Conservation (phyloP, 2,797 vertebrate genomes). For the Sebastes cheni region DNA sequence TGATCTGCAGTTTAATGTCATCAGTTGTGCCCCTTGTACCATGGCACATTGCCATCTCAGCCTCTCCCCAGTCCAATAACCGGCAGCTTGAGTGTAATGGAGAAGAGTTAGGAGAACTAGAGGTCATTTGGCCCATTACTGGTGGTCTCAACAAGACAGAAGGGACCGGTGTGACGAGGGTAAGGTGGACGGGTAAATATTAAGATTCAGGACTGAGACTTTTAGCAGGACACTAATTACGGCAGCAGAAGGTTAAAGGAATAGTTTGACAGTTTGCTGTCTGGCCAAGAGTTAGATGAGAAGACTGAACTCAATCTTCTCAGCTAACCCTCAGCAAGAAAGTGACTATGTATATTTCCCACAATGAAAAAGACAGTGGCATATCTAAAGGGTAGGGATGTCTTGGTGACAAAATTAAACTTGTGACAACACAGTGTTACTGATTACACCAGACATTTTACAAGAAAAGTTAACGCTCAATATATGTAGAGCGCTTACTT, state of each 20-base stretch:
- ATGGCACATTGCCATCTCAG: slow-evolving; percentile 65
- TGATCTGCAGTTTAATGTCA: slow-evolving; percentile 76
- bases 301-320: background rate
- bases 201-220: slow-evolving; percentile 39
- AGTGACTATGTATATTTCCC: background rate
- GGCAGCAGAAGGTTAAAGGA: slow-evolving; percentile 7
- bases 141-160: slow-evolving; percentile 59
- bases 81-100: slow-evolving; percentile 73
- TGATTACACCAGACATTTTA: too few relatives aligned
- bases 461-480: too few relatives aligned
- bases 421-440: too few relatives aligned
- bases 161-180: slow-evolving; percentile 35
- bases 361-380: background rate
- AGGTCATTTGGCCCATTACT: slow-evolving; percentile 76
- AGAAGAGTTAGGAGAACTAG: slow-evolving; percentile 73
- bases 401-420: rapidly evolving
- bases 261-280: background rate
- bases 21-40: slow-evolving; percentile 70
- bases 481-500: rapidly evolving
- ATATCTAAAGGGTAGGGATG: background rate
- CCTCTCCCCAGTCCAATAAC: slow-evolving; percentile 70
- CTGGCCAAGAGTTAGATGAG: background rate
- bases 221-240: slow-evolving; percentile 28
- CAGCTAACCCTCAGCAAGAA: background rate
- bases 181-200: slow-evolving; percentile 36